phyloP scores from a whole-genome alignment of 2,797 vertebrate species.

The Lindbergichthys nudifrons region DNA sequence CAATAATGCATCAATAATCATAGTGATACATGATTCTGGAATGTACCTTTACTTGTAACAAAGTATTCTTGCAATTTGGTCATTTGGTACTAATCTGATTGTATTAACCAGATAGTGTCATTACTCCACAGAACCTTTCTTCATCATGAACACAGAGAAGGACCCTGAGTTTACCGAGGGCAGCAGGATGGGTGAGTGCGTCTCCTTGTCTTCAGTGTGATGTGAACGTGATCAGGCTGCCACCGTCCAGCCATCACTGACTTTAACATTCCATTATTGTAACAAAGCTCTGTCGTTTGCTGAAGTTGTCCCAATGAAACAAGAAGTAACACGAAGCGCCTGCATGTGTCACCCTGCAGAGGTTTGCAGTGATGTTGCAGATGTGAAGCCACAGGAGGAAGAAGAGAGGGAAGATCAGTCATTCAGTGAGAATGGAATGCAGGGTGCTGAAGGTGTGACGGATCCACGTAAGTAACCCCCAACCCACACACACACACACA shows the following conservation, averaged over 20 bases:
- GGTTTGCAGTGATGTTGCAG: conserved; percentile 46
- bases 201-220: conserved; percentile 13
- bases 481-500: background rate
- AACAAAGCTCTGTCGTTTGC: too few species aligned
- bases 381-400: conserved; percentile 62
- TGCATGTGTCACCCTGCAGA: conserved; percentile 57
- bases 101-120: background rate
- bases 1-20: too few species aligned
- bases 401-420: conserved; percentile 54
- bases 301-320: background rate
- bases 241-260: background rate
- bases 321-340: conserved; percentile 11
- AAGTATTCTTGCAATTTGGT: too few species aligned
- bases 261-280: background rate
- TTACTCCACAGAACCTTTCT: conserved; percentile 51
- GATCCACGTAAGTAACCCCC: conserved; percentile 43
- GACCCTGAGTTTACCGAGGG: conserved; percentile 56
- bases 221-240: conserved; percentile 11
- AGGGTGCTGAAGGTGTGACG: conserved; percentile 42
- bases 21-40: too few species aligned
- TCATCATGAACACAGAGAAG: conserved; percentile 67
- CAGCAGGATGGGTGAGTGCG: conserved; percentile 71
- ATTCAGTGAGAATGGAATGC: conserved; percentile 54
- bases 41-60: too few species aligned
- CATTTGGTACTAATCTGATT: too few species aligned